Base-by-base conservation (phyloP, 2,888 invertebrate genomes). In the Carcina quercana region DNA sequence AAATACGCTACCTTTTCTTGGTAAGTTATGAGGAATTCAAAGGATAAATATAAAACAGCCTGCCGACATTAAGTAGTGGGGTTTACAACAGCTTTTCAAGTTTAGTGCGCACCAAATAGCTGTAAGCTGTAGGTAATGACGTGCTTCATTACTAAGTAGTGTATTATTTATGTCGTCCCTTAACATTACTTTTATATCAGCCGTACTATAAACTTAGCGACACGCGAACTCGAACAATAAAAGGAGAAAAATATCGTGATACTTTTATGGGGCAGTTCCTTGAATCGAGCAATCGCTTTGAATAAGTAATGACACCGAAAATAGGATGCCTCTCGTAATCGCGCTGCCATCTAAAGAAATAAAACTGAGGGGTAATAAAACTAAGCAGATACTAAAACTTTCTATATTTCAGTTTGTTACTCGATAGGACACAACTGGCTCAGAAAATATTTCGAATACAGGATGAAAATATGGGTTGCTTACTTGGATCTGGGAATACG, bases 141-240 rank as follows among this genome's bases (percentile, higher is more conserved):
- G 66, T 66, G 52, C 60, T 68, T 68, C 63, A 61, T 68, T 65
- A 67, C 70, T 63, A 56, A 66, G 61, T 67, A 54, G 54, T 62
- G 40, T 65, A 59, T 65, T 65, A 74, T 70, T 71, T 68, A 68
- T 55, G 55, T 48, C 43, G 38, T n/a, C 44, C 50, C 52, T 50
- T 59, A 54, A 54, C 44, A 42, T 43, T 42, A 45, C 42, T 62
- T n/a, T 64, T 59, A 59, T 59, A 53, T 45, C 42, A 48, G 35
- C 43, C 51, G 59, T 57, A 35, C 53, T 40, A 56, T 63, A 65
- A 62, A 60, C 45, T 40, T 43, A 34, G 37, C 37, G 32, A 37
- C 41, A 54, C 50, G 49, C 44, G 37, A 54, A 35, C 37, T 31
- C 31, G 35, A 32, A 47, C 34, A 34, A 39, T 41, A 39, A 45